Conservation (phyloP, 2,888 invertebrate species). For the Drosophila helvetica region DNA sequence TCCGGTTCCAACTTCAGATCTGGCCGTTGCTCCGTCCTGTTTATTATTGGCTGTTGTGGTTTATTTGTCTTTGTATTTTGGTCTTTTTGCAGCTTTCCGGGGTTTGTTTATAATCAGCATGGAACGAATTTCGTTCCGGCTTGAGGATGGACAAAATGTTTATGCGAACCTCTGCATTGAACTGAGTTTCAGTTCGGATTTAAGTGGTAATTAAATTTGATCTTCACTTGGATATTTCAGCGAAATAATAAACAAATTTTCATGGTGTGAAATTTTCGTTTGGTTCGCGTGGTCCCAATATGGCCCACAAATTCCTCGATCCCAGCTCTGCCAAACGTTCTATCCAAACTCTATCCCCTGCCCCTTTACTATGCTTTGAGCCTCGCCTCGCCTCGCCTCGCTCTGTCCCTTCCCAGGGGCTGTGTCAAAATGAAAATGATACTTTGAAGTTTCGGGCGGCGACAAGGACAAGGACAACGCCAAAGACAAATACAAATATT, state of each 20-base stretch:
- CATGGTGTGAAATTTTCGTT: conserved; percentile 39
- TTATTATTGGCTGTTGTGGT: conserved; percentile 51
- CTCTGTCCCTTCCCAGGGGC: background rate
- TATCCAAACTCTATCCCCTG: conserved; percentile 39
- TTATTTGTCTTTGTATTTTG: conserved; percentile 63
- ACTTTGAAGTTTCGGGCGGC: conserved; percentile 58
- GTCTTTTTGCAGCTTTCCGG: conserved; percentile 27
- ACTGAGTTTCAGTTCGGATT: conserved; percentile 20
- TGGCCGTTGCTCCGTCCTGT: conserved; percentile 19
- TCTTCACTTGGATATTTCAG: conserved; percentile 27
- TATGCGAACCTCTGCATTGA: conserved; percentile 22
- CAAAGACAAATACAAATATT: conserved; percentile 71
- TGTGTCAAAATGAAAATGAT: conserved; percentile 63
- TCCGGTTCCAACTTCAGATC: background rate
- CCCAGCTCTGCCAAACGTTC: background rate
- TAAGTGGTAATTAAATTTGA: conserved; percentile 17
- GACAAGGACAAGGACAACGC: conserved; percentile 41
- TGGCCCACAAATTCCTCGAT: background rate
- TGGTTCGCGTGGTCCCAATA: conserved; percentile 11
- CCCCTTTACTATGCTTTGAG: background rate
- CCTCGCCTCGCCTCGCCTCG: background rate
- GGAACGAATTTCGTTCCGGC: conserved; percentile 6
- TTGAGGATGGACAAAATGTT: conserved; percentile 25
- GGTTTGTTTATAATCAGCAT: conserved; percentile 62
- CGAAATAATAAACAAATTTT: conserved; percentile 25